Evolutionary conservation across 1,140 invertebrate genomes (phyloP), one percentile per base, ranked within the genome.

Genomic region (Batillaria attramentaria): DNA sequence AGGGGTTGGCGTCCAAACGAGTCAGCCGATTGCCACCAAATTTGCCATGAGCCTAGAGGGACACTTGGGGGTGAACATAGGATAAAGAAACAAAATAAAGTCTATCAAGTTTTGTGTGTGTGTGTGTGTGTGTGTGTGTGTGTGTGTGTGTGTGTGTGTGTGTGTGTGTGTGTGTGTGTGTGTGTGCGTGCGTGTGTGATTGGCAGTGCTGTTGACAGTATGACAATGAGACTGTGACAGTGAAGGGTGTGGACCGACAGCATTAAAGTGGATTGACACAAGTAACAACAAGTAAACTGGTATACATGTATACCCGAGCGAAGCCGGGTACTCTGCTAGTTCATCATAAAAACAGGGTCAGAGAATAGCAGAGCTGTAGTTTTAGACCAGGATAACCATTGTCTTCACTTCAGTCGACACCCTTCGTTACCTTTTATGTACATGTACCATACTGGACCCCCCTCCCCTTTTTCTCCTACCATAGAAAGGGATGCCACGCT

Each of bases 111-210:
- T 60, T 5, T 8, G 57, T 8, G 24, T 60, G 24, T 24, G 24
- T 31, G 24, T 60, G 24, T 60, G 57, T 60, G 24, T 60, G 24
- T 31, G 31, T 60, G 24, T 60, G 24, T 60, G 24, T n/a, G 31
- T 60, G 24, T 60, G 24, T 60, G 24, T 60, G 57, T 60, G 57
- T n/a, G 57, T 60, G 57, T 60, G 57, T 60, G 57, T 60, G 57
- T 60, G 57, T 60, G 57, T 60, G 57, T 60, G 57, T 10, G 8
- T 60, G 57, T 10, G 57, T n/a, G 57, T 60, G 57, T 10, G 57
- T n/a, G 57, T 60, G 24, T 60, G 57, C 24, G 24, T 24, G 24
- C 24, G 31, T 8, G 24, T 6, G 6, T n/a, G 57, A 60, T n/a
- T n/a, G 24, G 6, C 24, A 8, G 57, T n/a, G 6, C 6, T 60